Evolutionary conservation across 2,113 vertebrate genomes (phyloP).

Genomic region (Rhodinocichla rosea): DNA sequence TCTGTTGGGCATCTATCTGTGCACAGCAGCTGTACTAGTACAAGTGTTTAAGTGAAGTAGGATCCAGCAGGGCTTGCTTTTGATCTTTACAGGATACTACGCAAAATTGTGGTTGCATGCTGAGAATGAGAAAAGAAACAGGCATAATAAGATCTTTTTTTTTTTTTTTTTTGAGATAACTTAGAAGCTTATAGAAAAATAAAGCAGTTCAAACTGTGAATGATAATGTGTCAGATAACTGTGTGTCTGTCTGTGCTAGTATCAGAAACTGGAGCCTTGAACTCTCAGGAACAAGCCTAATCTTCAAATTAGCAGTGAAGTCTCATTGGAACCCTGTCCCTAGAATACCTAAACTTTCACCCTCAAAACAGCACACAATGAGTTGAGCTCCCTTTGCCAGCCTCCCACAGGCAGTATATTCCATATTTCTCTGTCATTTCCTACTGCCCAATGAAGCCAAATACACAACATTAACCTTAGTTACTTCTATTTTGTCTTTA

Average conservation of each 20-base stretch:
- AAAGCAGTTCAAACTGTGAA: background rate
- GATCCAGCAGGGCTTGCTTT: background rate
- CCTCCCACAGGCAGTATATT: background rate
- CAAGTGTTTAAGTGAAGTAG: background rate
- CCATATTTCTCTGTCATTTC: background rate
- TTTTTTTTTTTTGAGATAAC: background rate
- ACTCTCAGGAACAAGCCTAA: background rate
- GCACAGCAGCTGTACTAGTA: background rate
- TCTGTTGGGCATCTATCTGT: accelerated
- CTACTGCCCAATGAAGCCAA: background rate
- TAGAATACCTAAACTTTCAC: background rate
- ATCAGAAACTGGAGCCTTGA: background rate
- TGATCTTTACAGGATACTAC: background rate
- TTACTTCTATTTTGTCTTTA: background rate
- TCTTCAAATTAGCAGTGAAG: background rate
- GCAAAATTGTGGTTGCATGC: accelerated
- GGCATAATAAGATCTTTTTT: background rate
- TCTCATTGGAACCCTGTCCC: background rate
- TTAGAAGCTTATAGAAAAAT: background rate
- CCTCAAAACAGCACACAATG: accelerated
- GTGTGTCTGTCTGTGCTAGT: background rate
- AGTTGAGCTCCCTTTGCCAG: background rate
- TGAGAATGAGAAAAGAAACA: background rate
- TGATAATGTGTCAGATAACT: accelerated
- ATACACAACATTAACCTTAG: background rate